Evolutionary conservation across 1,140 invertebrate genomes (phyloP), one percentile per base, ranked within the genome.

Genomic region (Hypothenemus hampei): DNA sequence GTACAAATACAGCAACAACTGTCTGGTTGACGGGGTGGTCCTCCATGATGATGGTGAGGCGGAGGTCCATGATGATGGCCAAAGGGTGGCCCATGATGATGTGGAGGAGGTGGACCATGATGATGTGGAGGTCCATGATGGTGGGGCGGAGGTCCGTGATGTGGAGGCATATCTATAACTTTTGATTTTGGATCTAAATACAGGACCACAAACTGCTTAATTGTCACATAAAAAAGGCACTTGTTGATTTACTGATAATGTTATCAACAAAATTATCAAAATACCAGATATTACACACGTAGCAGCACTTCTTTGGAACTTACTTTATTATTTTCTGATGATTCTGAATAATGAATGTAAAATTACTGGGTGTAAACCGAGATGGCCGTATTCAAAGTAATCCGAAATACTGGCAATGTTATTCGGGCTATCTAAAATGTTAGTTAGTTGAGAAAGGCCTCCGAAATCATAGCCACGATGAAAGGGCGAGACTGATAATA

Each of bases 81-180:
- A n/a, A n/a, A n/a, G 4, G 41, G 41, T 26, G 21, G 21, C 19
- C 29, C 45, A 21, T 21, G 16, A 26, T 5, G 16, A 15, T 29
- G 26, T 13, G 6, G 16, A 31, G 45, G 45, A 26, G 21, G 21
- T 45, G 43, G 43, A 8, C 21, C 21, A 10, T 23, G 21, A 16
- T 45, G 43, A 18, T 23, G 43, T 45, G 43, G 43, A 19, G 40
- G 40, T 7, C 40, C 40, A 19, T 11, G 8, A 43, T 43, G 40
- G 20, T 5, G 40, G 8, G 15, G 15, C 15, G 40, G 40, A 10
- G 40, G 40, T 10, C 15, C 20, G 15, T 15, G 7, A 7, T 7
- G 35, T 13, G 11, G 35, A 15, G 35, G 35, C 19, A 19, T n/a
- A 4, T 19, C 20, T 41, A n/a, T 19, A 41, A 37, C 11, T 13